These are phyloP conservation scores for Bacillus rossius DNA, from an alignment of 1,140 invertebrate species.

Conservation along the genomic window DNA sequence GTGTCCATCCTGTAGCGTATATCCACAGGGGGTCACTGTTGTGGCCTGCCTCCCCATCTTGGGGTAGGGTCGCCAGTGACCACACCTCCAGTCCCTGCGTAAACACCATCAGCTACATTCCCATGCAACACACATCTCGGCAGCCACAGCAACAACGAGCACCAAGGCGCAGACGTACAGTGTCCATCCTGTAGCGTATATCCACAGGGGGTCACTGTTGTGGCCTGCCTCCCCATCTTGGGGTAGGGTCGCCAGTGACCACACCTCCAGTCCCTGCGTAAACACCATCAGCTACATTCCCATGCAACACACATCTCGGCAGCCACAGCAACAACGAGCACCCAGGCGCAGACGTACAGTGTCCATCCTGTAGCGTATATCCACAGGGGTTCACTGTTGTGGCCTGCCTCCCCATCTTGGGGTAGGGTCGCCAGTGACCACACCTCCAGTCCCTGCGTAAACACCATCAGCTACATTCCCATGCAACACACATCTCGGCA, in stretches of 20 bases:
- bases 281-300: too few relatives aligned
- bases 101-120: background rate
- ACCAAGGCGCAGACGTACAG: constrained; percentile 38
- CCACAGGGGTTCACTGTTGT: constrained; percentile 36
- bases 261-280: constrained; percentile 36
- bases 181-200: constrained; percentile 41
- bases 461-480: too few relatives aligned
- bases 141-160: constrained; percentile 28
- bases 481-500: too few relatives aligned
- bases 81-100: constrained; percentile 37
- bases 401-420: constrained; percentile 21
- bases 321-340: constrained; percentile 40
- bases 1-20: constrained; percentile 39
- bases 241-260: constrained; percentile 36
- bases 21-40: constrained; percentile 39
- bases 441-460: constrained; percentile 35
- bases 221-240: constrained; percentile 22
- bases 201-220: constrained; percentile 36
- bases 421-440: constrained; percentile 38
- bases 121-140: too few relatives aligned
- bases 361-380: constrained; percentile 41
- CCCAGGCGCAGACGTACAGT: constrained; percentile 37
- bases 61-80: constrained; percentile 34
- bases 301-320: too few relatives aligned
- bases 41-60: constrained; percentile 21